Evolutionary conservation across 2,797 vertebrate species (phyloP), one percentile per base, ranked within the genome.

Genomic region (Protosalanx chinensis): DNA sequence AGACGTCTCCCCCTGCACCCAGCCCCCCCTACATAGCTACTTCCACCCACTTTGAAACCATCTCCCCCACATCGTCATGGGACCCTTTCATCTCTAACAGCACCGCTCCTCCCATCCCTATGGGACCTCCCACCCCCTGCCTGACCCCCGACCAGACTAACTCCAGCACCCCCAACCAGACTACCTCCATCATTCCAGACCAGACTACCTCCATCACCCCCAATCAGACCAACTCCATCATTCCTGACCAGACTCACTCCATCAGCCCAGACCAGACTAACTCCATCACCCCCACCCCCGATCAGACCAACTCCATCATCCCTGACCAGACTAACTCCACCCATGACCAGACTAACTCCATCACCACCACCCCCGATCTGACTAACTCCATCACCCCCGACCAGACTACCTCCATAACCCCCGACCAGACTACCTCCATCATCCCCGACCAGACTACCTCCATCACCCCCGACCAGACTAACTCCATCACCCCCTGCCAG

Each of bases 1-100:
- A 90, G 74, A 53, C 77, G 30, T 78, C 61, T 77, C 82, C 74
- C 0, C 72, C 84, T 68, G 84, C 77, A 70, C 56, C 35, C 64
- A 85, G 79, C 67, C 78, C 73, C 23, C 5, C 41, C 16, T 16
- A 16, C 51, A 8, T 1, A 56, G 15, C 51, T n/a, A 16, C 51
- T n/a, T 5, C 51, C 51, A 16, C 51, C 51, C 51, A 16, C 41
- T 46, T 46, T 46, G 41, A 46, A 58, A 58, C 56, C 56, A 58
- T 23, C 58, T 27, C 58, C 27, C 20, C 23, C 41, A 49, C 64
- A 15, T 5, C 10, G 3, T n/a, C 62, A 35, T 6, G 18, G 37
- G 18, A 16, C n/a, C 32, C 33, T 41, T 20, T 5, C 62, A 35
- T 8, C 33, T 64, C n/a, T 20, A 37, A 20, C 32, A 18, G 3